Evolutionary conservation across 2,113 vertebrate genomes (phyloP).

Genomic region (Acanthisitta chloris): DNA sequence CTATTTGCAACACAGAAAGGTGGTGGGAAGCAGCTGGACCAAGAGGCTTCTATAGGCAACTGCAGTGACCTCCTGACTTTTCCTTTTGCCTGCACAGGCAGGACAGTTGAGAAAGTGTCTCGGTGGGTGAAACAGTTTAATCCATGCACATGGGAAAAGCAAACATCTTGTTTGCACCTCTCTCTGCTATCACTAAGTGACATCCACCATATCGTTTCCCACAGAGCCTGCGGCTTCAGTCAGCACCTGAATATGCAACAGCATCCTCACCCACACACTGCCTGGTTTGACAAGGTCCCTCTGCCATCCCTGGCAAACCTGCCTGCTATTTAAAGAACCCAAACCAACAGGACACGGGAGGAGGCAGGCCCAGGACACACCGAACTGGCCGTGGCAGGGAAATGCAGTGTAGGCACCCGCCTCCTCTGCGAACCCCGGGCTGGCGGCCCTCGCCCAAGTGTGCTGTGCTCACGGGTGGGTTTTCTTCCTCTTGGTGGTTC

Average conservation of each 20-base stretch:
- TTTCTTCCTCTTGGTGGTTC: fast-evolving
- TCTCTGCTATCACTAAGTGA: background rate
- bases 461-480: background rate
- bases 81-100: background rate
- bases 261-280: background rate
- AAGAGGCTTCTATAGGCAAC: background rate
- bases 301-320: background rate
- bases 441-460: background rate
- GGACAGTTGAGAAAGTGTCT: background rate
- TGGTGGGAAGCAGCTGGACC: fast-evolving
- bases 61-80: background rate
- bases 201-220: background rate
- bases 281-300: background rate
- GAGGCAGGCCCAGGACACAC: fast-evolving
- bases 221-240: background rate
- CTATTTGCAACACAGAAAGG: background rate
- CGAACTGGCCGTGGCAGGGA: fast-evolving
- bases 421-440: fast-evolving
- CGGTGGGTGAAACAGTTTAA: background rate
- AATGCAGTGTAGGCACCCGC: fast-evolving
- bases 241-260: background rate
- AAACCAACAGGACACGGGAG: no score
- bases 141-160: background rate
- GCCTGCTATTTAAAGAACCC: background rate
- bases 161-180: background rate